Percentiles rank a stretch among this genome's conserved stretches.
Conservation (phyloP, 1,140 invertebrate genomes). For the Notospermus geniculatus region DNA sequence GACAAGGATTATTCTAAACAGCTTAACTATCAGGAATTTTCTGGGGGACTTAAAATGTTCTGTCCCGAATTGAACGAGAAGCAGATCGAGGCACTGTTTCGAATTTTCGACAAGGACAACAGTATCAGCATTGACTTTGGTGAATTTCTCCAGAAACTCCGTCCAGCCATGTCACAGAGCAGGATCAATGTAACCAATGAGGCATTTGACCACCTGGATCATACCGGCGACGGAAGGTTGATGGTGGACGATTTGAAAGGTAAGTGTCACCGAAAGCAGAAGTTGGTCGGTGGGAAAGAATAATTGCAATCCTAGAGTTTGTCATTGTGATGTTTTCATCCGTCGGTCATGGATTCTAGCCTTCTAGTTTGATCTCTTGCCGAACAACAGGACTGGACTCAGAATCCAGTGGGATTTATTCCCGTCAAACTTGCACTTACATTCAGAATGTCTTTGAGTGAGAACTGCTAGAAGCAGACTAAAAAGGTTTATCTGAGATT, state of each 20-base stretch:
- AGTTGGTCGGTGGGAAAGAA: too few species aligned
- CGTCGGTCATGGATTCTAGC: too few species aligned
- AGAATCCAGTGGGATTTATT: too few species aligned
- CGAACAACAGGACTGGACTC: too few species aligned
- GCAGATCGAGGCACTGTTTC: not conserved
- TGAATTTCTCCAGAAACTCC: conserved; percentile 76
- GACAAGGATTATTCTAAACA: not conserved
- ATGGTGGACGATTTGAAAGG: conserved; percentile 77
- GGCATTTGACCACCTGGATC: conserved; percentile 84
- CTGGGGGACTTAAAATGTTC: not conserved
- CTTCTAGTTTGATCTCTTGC: too few species aligned
- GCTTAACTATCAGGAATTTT: not conserved
- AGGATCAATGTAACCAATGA: conserved; percentile 72
- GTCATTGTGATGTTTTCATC: too few species aligned
- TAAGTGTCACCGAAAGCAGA: conserved; percentile 52
- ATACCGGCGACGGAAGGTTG: conserved; percentile 64
- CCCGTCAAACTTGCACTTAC: too few species aligned
- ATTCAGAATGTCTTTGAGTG: too few species aligned
- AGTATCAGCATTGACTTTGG: conserved; percentile 76
- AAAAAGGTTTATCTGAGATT: too few species aligned
- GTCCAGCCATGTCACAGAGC: conserved; percentile 74
- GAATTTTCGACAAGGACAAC: conserved; percentile 79
- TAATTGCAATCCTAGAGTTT: too few species aligned
- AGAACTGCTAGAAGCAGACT: too few species aligned
- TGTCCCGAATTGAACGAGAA: not conserved